A percentile compares a stretch with the other conserved stretches of the same genome.
These are phyloP conservation scores for Mylabris phalerata DNA, from an alignment of 1,140 invertebrate genomes.

Conservation along the genomic window DNA sequence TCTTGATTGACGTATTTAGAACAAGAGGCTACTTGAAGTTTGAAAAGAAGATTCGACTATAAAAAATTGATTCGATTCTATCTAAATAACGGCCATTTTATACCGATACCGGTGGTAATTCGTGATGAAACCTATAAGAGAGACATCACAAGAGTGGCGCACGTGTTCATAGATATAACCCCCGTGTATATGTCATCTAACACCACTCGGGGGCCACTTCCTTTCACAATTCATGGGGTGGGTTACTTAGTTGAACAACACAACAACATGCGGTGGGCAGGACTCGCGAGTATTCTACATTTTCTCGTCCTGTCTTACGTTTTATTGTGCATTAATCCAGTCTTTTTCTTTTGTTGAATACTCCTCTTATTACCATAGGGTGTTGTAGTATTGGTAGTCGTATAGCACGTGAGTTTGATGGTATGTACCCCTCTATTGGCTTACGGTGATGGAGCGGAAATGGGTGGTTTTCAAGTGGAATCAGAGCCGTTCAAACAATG, in stretches of 20 bases:
- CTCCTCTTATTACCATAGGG: slow-evolving; percentile 18
- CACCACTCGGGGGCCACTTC: slow-evolving; percentile 19
- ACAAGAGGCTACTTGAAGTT: no score
- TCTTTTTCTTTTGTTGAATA: neutral
- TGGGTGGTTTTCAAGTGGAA: slow-evolving; percentile 17
- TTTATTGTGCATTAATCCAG: neutral
- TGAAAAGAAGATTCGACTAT: no score
- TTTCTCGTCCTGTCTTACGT: no score
- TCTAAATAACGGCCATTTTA: no score
- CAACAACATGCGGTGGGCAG: neutral
- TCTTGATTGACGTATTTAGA: no score
- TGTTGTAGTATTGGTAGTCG: no score
- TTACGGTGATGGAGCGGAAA: slow-evolving; percentile 16
- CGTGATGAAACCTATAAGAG: no score
- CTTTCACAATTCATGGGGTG: slow-evolving; percentile 11
- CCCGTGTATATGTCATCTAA: slow-evolving; percentile 9
- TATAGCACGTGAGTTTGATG: neutral
- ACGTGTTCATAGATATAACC: slow-evolving; percentile 20
- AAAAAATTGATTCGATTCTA: no score
- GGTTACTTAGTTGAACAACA: neutral
- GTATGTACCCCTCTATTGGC: slow-evolving; percentile 13
- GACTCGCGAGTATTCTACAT: slow-evolving; percentile 2
- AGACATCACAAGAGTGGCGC: neutral
- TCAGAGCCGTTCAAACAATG: no score
- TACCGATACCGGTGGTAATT: no score